Conservation (phyloP, 2,888 invertebrate genomes). For the Tetranychus truncatus region DNA sequence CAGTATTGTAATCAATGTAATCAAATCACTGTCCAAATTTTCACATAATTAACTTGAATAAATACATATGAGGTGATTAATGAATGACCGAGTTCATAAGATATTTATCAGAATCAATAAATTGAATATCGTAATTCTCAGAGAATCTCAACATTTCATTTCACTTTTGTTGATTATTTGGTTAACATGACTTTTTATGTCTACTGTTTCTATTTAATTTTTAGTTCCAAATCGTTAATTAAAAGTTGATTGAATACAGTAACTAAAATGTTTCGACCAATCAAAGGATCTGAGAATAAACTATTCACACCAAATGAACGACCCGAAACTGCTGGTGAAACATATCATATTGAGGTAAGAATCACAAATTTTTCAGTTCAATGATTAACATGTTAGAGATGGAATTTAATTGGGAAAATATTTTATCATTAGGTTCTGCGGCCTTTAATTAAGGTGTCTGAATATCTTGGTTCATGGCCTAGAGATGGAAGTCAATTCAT, state of each 20-base stretch:
- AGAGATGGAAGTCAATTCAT: slow-evolving; percentile 5
- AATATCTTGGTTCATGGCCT: slow-evolving; percentile 17
- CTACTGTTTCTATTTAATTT: neutral
- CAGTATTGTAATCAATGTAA: too few relatives aligned
- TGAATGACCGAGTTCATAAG: too few relatives aligned
- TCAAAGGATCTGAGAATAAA: neutral
- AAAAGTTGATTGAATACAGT: neutral
- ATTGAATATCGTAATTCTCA: too few relatives aligned
- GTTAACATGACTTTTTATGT: too few relatives aligned
- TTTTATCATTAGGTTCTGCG: neutral
- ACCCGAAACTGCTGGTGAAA: neutral
- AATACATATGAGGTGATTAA: too few relatives aligned
- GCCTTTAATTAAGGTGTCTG: slow-evolving; percentile 7
- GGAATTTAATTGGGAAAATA: neutral
- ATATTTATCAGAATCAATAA: too few relatives aligned
- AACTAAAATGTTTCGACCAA: neutral
- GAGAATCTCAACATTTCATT: too few relatives aligned
- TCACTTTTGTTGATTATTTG: too few relatives aligned
- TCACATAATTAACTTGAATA: too few relatives aligned
- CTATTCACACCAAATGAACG: neutral
- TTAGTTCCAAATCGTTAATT: neutral
- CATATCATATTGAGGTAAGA: neutral
- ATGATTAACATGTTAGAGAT: neutral
- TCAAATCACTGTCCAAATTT: too few relatives aligned
- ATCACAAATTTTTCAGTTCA: neutral